Conservation (phyloP, 2,888 invertebrate genomes). For the Thymelicus sylvestris region DNA sequence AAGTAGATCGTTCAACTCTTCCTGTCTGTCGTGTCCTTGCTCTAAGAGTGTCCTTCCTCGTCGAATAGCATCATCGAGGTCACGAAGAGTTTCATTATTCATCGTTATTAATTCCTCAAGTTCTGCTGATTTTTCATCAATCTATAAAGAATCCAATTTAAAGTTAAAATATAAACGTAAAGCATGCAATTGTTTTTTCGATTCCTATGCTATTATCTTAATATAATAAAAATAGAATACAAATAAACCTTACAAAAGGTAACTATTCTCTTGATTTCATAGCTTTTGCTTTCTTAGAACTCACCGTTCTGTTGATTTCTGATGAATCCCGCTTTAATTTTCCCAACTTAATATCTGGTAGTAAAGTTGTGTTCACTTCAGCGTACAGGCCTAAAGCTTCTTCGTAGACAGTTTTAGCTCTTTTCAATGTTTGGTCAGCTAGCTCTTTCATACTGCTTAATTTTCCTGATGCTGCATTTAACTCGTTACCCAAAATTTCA, state of each 20-base stretch:
- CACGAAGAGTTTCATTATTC: constrained; percentile 83
- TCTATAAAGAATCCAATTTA: constrained; percentile 61
- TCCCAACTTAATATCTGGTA: constrained; percentile 91
- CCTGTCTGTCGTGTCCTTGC: constrained; percentile 85
- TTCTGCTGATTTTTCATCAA: constrained; percentile 77
- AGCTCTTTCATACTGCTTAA: constrained; percentile 88
- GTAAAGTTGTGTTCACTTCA: constrained; percentile 90
- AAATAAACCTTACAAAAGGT: too few species aligned
- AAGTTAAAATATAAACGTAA: neutral
- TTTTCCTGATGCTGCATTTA: constrained; percentile 88
- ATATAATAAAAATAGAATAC: too few species aligned
- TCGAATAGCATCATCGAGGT: constrained; percentile 87
- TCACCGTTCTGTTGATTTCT: constrained; percentile 88
- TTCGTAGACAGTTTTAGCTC: constrained; percentile 91
- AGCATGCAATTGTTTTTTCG: neutral
- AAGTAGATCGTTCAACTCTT: constrained; percentile 91
- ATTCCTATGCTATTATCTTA: too few species aligned
- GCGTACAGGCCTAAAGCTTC: constrained; percentile 92
- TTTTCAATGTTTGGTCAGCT: constrained; percentile 89
- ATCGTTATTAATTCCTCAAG: constrained; percentile 80
- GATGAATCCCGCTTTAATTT: constrained; percentile 88
- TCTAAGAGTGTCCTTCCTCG: constrained; percentile 89
- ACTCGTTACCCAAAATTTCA: constrained; percentile 86
- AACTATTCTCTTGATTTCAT: too few species aligned
- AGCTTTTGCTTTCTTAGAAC: constrained; percentile 26